Evolutionary conservation across 2,888 invertebrate species (phyloP), one percentile per base, ranked within the genome.

Genomic region (Melieria crassipennis): DNA sequence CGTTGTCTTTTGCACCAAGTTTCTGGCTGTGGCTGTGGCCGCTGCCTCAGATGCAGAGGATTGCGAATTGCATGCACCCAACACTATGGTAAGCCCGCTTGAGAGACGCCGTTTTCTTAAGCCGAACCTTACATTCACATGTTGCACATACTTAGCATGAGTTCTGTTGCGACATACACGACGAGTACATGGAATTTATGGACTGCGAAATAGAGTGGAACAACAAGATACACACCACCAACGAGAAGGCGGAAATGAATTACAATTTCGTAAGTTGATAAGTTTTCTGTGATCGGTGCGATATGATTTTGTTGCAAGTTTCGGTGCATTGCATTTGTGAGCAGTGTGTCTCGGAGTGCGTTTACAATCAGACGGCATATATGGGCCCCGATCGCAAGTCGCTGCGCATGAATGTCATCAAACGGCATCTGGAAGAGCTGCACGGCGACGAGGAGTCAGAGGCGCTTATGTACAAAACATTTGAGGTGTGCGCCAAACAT

Each of bases 321-420:
- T 9, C 2, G 11, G 10, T 11, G 13, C 13, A 60, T 70, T 65
- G 30, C n/a, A 16, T 5, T 30, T 43, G 11, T n/a, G 47, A 6
- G 5, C 60, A 82, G 82, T 83, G 83, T 66, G 75, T 80, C 0
- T 79, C 82, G 4, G 81, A 82, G 48, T 82, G 82, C 47, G 77
- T 75, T 7, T 81, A 75, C 63, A 83, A 82, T 61, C 71, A 72
- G 58, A 81, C 80, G 0, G 69, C 78, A 7, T 81, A 74, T 45
- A 45, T 82, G n/a, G 74, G 66, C 6, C 61, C 47, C 6, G 73
- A 82, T 75, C 78, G 75, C 0, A 69, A 79, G 5, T 78, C 79
- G 0, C 50, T 82, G 5, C 75, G 77, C 56, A 56, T 82, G 47
- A 45, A 5, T 0, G 45, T 68, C 5, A 76, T 82, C 42, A 76